phyloP scores from a whole-genome alignment of 2,797 vertebrate species.

The Sebastes hopkinsi region DNA sequence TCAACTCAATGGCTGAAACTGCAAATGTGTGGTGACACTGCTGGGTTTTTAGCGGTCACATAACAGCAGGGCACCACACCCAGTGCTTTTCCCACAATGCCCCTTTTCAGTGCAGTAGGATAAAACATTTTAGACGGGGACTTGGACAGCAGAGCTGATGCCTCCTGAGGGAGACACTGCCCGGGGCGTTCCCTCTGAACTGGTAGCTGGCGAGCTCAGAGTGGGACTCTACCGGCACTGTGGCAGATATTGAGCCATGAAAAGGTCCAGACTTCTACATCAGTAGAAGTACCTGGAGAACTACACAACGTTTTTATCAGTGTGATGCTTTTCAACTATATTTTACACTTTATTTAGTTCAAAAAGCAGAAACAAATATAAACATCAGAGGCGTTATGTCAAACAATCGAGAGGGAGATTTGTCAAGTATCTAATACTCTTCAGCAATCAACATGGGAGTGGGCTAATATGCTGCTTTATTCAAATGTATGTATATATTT shows the following conservation, averaged over 20 bases:
- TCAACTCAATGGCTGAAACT: not conserved
- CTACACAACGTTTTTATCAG: not conserved
- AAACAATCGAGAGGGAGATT: no score
- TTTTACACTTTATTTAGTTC: not conserved
- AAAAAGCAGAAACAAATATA: not conserved
- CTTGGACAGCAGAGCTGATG: conserved; percentile 31
- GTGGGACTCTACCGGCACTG: not conserved
- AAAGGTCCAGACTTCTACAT: not conserved
- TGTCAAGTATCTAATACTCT: no score
- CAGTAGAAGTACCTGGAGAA: not conserved
- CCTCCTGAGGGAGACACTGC: conserved; percentile 49
- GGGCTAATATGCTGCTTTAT: no score
- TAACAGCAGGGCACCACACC: conserved; percentile 18
- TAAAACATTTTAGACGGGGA: conserved; percentile 18
- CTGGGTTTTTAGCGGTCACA: conserved; percentile 10
- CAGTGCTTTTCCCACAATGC: conserved; percentile 18
- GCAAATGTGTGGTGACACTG: conserved; percentile 1
- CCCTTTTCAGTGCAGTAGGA: conserved; percentile 31
- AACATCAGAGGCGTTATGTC: not conserved
- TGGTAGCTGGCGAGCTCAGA: conserved; percentile 9
- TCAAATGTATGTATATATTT: no score
- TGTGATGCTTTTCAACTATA: not conserved
- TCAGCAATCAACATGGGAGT: no score
- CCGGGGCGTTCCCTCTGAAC: conserved; percentile 46
- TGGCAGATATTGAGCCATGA: conserved; percentile 19